Conservation (phyloP, 2,888 invertebrate genomes). For the Lithophane semibrunnea region DNA sequence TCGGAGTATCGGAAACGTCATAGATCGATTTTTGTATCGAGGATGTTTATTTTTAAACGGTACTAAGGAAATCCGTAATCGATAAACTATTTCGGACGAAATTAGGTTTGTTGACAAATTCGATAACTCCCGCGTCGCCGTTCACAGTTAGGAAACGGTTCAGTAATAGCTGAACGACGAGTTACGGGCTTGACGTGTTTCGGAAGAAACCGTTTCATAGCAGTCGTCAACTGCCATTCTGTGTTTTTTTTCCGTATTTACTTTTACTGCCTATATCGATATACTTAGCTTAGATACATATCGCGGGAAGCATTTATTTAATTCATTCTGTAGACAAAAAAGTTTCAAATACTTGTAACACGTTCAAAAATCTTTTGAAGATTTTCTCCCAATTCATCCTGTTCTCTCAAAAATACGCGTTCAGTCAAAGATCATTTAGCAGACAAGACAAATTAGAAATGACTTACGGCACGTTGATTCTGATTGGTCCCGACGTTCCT, state of each 20-base stretch:
- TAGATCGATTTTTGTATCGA: constrained; percentile 56
- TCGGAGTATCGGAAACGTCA: constrained; percentile 54
- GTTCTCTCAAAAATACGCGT: constrained; percentile 40
- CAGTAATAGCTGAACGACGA: constrained; percentile 37
- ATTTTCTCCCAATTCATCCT: constrained; percentile 16
- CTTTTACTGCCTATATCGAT: neutral
- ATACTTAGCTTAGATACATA: neutral
- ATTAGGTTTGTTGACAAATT: constrained; percentile 61
- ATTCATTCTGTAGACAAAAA: neutral
- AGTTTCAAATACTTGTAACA: constrained; percentile 10
- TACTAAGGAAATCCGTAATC: constrained; percentile 61
- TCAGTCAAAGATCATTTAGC: constrained; percentile 43
- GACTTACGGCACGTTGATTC: constrained; percentile 36
- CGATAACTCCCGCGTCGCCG: constrained; percentile 23
- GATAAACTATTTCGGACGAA: constrained; percentile 35
- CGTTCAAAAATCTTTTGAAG: constrained; percentile 15
- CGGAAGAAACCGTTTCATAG: constrained; percentile 30
- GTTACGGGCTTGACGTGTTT: constrained; percentile 31
- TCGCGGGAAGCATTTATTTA: neutral
- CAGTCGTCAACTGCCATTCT: constrained; percentile 13
- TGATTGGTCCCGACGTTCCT: constrained; percentile 25
- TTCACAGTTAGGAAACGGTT: constrained; percentile 43
- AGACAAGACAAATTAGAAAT: constrained; percentile 47
- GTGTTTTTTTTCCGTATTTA: constrained; percentile 24
- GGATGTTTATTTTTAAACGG: constrained; percentile 57